Evolutionary conservation across 2,113 vertebrate genomes (phyloP).

Genomic region (Ammospiza caudacuta): DNA sequence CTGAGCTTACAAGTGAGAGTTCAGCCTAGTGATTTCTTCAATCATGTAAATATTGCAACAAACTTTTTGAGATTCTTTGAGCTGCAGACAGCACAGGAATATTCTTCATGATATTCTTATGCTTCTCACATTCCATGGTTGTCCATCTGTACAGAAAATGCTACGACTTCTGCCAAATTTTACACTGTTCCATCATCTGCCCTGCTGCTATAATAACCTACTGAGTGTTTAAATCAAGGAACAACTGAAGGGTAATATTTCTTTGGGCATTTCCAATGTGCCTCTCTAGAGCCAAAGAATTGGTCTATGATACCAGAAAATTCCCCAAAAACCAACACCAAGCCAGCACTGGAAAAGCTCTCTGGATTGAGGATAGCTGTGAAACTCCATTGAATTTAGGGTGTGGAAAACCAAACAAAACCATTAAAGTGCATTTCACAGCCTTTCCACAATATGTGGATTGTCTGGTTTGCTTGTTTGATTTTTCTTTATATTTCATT

Average conservation of each 20-base stretch:
- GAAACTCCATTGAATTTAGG: neutral
- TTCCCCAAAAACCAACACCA: neutral
- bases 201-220: neutral
- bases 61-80: neutral
- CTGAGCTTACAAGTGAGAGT: neutral
- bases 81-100: neutral
- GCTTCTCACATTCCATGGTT: neutral
- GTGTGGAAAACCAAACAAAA: neutral
- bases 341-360: neutral
- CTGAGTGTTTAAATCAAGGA: neutral
- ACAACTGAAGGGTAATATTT: neutral
- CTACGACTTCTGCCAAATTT: neutral
- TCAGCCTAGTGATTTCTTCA: neutral
- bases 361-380: neutral
- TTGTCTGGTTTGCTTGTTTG: neutral
- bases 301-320: neutral
- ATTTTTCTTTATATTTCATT: neutral
- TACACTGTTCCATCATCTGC: neutral
- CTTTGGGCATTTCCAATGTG: neutral
- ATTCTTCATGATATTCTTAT: neutral
- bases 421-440: neutral
- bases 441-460: neutral
- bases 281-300: neutral
- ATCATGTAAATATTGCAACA: neutral
- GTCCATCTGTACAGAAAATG: neutral